These are phyloP conservation scores for Sphaerodactylus townsendi DNA, from an alignment of 2,113 vertebrate species.

Conservation along the genomic window DNA sequence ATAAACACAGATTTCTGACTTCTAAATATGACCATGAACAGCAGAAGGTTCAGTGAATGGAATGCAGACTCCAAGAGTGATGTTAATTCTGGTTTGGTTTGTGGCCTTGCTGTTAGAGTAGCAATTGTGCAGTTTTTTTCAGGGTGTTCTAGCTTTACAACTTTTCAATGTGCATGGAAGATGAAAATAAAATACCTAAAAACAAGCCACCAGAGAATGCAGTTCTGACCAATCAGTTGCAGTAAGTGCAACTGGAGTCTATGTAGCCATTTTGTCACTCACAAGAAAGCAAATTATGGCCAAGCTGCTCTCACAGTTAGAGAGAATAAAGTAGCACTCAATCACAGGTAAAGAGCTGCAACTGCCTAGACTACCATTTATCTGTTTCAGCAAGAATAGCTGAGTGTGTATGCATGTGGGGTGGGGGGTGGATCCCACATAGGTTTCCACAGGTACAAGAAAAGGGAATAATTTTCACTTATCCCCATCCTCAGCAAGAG, in stretches of 20 bases:
- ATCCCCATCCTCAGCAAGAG: too few relatives aligned
- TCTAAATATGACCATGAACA: too few relatives aligned
- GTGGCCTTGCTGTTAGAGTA: background rate
- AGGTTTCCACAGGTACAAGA: too few relatives aligned
- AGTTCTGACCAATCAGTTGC: fast-evolving
- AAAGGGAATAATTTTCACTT: too few relatives aligned
- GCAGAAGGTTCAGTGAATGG: background rate
- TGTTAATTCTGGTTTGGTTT: background rate
- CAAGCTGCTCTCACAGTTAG: too few relatives aligned
- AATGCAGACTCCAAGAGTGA: background rate
- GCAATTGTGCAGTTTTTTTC: background rate
- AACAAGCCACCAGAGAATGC: fast-evolving
- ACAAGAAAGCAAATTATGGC: fast-evolving
- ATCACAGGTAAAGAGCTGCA: conserved; percentile 28
- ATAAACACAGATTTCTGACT: too few relatives aligned
- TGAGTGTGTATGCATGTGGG: background rate
- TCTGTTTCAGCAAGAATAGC: conserved; percentile 21
- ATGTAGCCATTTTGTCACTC: conserved; percentile 43
- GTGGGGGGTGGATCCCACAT: too few relatives aligned
- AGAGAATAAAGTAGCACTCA: conserved; percentile 16
- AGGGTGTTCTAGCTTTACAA: background rate
- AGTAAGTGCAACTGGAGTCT: background rate
- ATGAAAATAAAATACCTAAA: background rate
- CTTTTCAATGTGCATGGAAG: background rate
- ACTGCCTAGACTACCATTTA: conserved; percentile 34